A percentile compares a stretch with the other conserved stretches of the same genome.
Evolutionary conservation across 2,113 vertebrate genomes (phyloP).

Genomic region (Ginglymostoma cirratum): DNA sequence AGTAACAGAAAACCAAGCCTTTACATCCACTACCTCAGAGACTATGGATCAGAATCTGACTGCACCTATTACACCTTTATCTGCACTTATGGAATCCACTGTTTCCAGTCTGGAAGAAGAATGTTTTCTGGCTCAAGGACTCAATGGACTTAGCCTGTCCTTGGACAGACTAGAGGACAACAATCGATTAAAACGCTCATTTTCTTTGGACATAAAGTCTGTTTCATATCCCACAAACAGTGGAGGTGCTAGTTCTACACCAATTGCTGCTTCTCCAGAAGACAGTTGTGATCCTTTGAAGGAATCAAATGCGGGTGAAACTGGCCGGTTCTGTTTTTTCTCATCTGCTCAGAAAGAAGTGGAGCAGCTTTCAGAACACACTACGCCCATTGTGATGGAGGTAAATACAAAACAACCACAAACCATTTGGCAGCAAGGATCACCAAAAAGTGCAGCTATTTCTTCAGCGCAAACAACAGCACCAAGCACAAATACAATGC

Average conservation of each 20-base stretch:
- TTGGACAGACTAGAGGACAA: constrained; percentile 68
- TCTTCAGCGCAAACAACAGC: constrained; percentile 45
- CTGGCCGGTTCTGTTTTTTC: constrained; percentile 77
- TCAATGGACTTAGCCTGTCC: constrained; percentile 67
- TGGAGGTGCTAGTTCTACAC: constrained; percentile 47
- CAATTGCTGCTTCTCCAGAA: constrained; percentile 49
- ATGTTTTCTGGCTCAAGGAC: constrained; percentile 59
- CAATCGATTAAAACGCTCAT: constrained; percentile 77
- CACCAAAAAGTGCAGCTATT: constrained; percentile 49
- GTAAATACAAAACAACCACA: constrained; percentile 41
- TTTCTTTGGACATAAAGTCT: constrained; percentile 84
- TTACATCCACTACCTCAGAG: constrained; percentile 49
- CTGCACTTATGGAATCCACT: constrained; percentile 38
- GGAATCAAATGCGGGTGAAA: constrained; percentile 58
- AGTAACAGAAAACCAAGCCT: constrained; percentile 33
- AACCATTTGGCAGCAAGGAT: constrained; percentile 42
- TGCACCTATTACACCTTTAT: constrained; percentile 51
- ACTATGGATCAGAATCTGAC: constrained; percentile 40
- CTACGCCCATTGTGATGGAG: constrained; percentile 73
- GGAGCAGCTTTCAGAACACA: constrained; percentile 74
- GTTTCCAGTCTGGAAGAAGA: constrained; percentile 51
- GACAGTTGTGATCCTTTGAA: constrained; percentile 69
- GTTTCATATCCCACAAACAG: constrained; percentile 54
- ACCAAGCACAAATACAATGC: constrained; percentile 28
- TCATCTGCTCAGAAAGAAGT: constrained; percentile 85